Evolutionary conservation across 2,113 vertebrate species (phyloP).

Genomic region (Tylochromis polylepis): DNA sequence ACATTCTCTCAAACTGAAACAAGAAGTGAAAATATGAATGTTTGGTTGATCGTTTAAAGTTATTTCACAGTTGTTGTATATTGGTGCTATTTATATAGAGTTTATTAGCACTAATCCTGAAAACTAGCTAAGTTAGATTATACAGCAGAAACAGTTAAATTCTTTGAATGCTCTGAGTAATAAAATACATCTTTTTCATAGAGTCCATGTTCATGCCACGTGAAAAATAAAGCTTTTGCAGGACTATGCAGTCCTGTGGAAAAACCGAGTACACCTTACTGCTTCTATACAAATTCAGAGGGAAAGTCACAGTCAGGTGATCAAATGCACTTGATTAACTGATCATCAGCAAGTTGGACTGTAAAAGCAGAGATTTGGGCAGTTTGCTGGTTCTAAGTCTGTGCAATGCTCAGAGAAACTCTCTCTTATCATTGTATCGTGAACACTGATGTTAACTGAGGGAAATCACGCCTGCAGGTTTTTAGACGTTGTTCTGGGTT

Average conservation of each 20-base stretch:
- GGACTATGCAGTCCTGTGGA: not conserved
- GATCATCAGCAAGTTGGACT: not conserved
- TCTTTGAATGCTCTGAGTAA: not conserved
- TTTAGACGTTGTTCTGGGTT: not conserved
- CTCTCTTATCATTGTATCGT: rapidly evolving
- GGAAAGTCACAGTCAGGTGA: not conserved
- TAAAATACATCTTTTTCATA: no score
- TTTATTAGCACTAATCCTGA: not conserved
- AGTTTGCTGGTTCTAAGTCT: not conserved
- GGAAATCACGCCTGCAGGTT: not conserved
- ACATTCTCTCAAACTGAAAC: not conserved
- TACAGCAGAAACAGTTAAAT: not conserved
- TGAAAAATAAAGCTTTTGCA: not conserved
- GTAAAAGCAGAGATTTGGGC: not conserved
- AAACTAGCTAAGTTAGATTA: not conserved
- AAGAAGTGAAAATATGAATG: not conserved
- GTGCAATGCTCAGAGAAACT: not conserved
- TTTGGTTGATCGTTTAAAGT: not conserved
- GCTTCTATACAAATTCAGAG: not conserved
- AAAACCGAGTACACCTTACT: not conserved
- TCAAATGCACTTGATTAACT: not conserved
- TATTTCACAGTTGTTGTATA: not conserved
- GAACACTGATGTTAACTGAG: not conserved
- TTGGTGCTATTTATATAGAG: not conserved
- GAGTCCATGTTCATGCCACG: no score